A percentile compares a stretch with the other conserved stretches of the same genome.
Conservation (phyloP, 2,888 invertebrate species). For the Latrodectus hesperus region DNA sequence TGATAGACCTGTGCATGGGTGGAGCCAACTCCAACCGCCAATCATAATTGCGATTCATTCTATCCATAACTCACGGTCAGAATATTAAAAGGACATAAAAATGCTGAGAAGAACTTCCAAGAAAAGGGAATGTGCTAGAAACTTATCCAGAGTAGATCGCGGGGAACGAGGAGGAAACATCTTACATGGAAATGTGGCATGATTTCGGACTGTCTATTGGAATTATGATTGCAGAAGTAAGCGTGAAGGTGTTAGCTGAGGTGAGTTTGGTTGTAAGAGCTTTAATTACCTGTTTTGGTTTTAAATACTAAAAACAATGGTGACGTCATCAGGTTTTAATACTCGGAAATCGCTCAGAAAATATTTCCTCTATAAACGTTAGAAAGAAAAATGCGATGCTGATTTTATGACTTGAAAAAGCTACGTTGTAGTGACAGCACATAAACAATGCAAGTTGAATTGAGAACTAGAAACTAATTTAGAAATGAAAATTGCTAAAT, state of each 20-base stretch:
- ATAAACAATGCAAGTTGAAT: no score
- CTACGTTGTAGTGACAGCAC: no score
- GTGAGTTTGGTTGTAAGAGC: neutral
- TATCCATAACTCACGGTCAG: conserved; percentile 39
- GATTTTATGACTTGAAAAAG: no score
- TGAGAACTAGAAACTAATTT: no score
- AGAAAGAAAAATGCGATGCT: no score
- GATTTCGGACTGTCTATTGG: conserved; percentile 5
- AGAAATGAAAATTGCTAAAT: no score
- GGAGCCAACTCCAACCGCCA: conserved; percentile 60
- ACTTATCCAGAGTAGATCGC: conserved; percentile 9
- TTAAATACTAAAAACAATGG: no score
- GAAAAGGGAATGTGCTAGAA: conserved; percentile 6
- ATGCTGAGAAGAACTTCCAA: conserved; percentile 13
- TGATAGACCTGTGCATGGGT: conserved; percentile 52
- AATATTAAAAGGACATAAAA: neutral
- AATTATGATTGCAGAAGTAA: conserved; percentile 18
- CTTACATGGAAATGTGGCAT: conserved; percentile 9
- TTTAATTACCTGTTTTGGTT: no score
- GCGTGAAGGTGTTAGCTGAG: neutral
- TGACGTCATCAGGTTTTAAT: no score
- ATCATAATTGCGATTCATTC: conserved; percentile 55
- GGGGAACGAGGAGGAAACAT: neutral
- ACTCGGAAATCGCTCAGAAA: no score
- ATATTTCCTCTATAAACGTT: no score